Evolutionary conservation across 2,888 invertebrate species (phyloP).

Genomic region (Caenorhabditis auriculariae): DNA sequence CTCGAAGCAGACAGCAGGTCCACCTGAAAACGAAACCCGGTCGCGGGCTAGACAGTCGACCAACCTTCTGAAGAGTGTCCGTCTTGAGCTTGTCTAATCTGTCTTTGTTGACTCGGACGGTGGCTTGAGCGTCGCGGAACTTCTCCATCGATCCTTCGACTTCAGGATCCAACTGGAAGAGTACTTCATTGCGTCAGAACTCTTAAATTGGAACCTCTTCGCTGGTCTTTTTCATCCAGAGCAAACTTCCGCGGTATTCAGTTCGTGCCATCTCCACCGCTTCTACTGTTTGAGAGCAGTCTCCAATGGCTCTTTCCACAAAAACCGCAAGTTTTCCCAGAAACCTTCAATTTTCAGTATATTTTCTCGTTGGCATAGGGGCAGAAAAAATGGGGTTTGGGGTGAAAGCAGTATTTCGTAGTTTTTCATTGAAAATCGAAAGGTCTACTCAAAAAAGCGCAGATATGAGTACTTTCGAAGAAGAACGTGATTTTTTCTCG

Average conservation of each 20-base stretch:
- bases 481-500: not conserved
- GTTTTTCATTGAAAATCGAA: too few species aligned
- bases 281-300: slow-evolving; percentile 85
- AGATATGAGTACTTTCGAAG: not conserved
- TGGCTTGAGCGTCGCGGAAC: slow-evolving; percentile 77
- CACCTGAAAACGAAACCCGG: slow-evolving; percentile 71
- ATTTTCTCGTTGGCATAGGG: slow-evolving; percentile 1
- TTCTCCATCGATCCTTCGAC: slow-evolving; percentile 90
- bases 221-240: slow-evolving; percentile 89
- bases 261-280: slow-evolving; percentile 86
- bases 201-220: too few species aligned
- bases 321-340: slow-evolving; percentile 91
- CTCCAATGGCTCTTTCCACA: slow-evolving; percentile 86
- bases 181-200: not conserved
- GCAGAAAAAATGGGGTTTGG: too few species aligned
- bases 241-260: slow-evolving; percentile 80
- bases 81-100: slow-evolving; percentile 80
- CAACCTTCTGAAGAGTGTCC: slow-evolving; percentile 82
- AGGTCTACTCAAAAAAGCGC: too few species aligned
- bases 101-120: slow-evolving; percentile 75
- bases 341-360: slow-evolving; percentile 65
- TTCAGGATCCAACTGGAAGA: slow-evolving; percentile 85
- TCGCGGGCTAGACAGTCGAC: not conserved
- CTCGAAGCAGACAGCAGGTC: slow-evolving; percentile 95
- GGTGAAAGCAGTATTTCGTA: too few species aligned